Base-by-base conservation (phyloP, 2,113 vertebrate species). In the Sakesphorus luctuosus region DNA sequence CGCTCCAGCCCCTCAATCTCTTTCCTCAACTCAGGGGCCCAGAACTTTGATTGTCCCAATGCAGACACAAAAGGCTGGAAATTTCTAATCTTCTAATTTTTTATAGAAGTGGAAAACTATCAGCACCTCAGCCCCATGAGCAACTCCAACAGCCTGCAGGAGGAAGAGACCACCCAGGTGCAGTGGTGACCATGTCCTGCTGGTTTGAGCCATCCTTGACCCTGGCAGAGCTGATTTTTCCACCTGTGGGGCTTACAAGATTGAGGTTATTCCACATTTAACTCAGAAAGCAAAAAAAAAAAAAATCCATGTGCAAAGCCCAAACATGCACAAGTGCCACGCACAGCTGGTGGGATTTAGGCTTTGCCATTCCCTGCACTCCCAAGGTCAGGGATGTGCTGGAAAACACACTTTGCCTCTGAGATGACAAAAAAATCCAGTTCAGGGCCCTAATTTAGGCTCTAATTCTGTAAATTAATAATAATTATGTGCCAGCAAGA, bases 331-430 rank as follows among this genome's bases (percentile, higher is more conserved):
- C 3, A 29, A n/a, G 20, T 13, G 18, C 47, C 10, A 15, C 4
- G 18, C 33, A 28, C 25, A 74, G 26, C 55, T n/a, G 71, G 28
- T 17, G 25, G 20, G 26, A 26, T 85, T 58, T 53, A n/a, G 55
- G 47, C 56, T 56, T 71, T 13, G 29, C 36, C n/a, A 13, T 36
- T 44, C 38, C 28, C 25, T 55, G 36, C 18, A 17, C 26, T 62
- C 15, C 3, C 2, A 14, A 47, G 3, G 5, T 43, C 69, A 62
- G 47, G 36, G 47, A 52, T 28, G 49, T 0, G 0, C 36, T 50
- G 29, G 58, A 18, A 38, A 47, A 66, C 29, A 31, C 24, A 44
- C 10, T 18, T 19, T 6, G 19, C 46, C n/a, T 53, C 26, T 18
- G 26, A 18, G 61, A 53, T 59, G 8, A 24, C 49, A 46, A 79